Evolutionary conservation across 2,888 invertebrate genomes (phyloP), one percentile per base, ranked within the genome.

Genomic region (Hydroisotoma schaefferi): DNA sequence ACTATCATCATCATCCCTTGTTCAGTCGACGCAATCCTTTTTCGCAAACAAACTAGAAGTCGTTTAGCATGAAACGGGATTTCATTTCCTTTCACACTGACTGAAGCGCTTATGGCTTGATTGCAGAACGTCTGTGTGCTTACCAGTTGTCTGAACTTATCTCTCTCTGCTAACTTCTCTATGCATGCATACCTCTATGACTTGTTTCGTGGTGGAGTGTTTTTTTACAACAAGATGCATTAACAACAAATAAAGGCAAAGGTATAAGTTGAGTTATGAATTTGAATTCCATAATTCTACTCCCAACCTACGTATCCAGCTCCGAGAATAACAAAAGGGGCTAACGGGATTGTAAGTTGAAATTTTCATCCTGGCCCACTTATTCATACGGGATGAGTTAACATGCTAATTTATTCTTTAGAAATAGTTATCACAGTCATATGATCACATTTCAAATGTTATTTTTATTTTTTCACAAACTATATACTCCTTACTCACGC

Each of bases 61-160:
- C 20, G 25, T 46, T 25, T 25, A 46, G 28, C 63, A 56, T 48
- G 59, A 65, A 68, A 68, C 68, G 68, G 68, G 68, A 68, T 68
- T 68, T 63, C 56, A 63, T 63, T 68, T 65, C 63, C 68, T 68
- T 65, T 61, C 62, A 62, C n/a, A n/a, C n/a, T n/a, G n/a, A n/a
- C n/a, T n/a, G n/a, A n/a, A n/a, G n/a, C n/a, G n/a, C n/a, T n/a
- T n/a, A n/a, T n/a, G n/a, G n/a, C n/a, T n/a, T n/a, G n/a, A n/a
- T n/a, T n/a, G n/a, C n/a, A n/a, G n/a, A n/a, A n/a, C n/a, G n/a
- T n/a, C n/a, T n/a, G n/a, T n/a, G n/a, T n/a, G n/a, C n/a, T n/a
- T n/a, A n/a, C n/a, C n/a, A n/a, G n/a, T n/a, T n/a, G n/a, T n/a
- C n/a, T n/a, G n/a, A n/a, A n/a, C n/a, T n/a, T n/a, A n/a, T n/a